These are phyloP conservation scores for Chrysotoxum bicinctum DNA, from an alignment of 2,888 invertebrate species.

Conservation along the genomic window DNA sequence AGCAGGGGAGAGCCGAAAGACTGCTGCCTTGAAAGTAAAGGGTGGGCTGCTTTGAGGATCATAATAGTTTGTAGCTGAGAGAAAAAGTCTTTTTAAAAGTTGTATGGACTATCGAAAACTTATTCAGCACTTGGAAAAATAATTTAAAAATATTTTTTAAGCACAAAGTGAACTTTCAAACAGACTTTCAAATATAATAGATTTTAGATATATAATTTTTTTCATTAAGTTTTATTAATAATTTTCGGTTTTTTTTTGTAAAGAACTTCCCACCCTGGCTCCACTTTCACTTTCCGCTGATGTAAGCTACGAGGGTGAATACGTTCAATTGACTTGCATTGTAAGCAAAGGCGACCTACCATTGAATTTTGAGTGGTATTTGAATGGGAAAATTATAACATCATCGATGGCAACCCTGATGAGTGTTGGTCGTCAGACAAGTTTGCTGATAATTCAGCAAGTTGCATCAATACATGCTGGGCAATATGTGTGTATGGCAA, in stretches of 20 bases:
- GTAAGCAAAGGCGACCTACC: constrained; percentile 89
- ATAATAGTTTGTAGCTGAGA: neutral
- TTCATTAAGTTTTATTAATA: neutral
- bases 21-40: constrained; percentile 84
- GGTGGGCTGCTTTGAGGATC: constrained; percentile 80
- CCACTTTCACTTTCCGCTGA: constrained; percentile 78
- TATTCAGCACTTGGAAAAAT: neutral
- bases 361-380: constrained; percentile 85
- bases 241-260: constrained; percentile 28
- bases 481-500: constrained; percentile 84
- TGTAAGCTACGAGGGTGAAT: constrained; percentile 84
- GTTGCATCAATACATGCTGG: constrained; percentile 85
- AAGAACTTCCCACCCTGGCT: constrained; percentile 79
- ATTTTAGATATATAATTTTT: neutral
- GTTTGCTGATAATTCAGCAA: constrained; percentile 85
- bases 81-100: neutral
- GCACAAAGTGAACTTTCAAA: neutral
- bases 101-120: neutral
- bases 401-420: constrained; percentile 77
- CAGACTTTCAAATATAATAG: neutral
- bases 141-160: neutral
- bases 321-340: constrained; percentile 92
- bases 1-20: constrained; percentile 83
- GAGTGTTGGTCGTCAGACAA: constrained; percentile 80
- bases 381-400: constrained; percentile 75